Conservation (phyloP, 2,113 vertebrate genomes). For the Coptodon rendalli region DNA sequence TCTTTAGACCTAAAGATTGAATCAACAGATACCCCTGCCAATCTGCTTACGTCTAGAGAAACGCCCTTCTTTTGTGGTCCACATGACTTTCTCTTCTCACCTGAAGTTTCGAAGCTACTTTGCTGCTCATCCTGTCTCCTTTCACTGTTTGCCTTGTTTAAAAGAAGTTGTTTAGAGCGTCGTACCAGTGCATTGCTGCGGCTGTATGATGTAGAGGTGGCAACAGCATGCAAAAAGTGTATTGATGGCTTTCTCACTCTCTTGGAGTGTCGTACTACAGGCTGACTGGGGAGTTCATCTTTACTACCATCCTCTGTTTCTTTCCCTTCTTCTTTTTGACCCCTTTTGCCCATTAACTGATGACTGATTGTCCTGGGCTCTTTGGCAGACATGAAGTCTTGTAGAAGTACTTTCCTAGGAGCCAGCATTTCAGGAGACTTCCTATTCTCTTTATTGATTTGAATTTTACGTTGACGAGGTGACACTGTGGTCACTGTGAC, state of each 20-base stretch:
- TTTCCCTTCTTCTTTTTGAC: background rate
- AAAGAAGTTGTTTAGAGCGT: slow-evolving; percentile 80
- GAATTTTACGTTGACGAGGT: slow-evolving; percentile 85
- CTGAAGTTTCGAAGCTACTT: slow-evolving; percentile 14
- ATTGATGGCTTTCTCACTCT: slow-evolving; percentile 83
- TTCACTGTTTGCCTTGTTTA: slow-evolving; percentile 77
- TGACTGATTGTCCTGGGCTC: slow-evolving; percentile 50
- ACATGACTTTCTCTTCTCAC: background rate
- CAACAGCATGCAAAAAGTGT: slow-evolving; percentile 82
- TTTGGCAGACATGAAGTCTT: slow-evolving; percentile 51
- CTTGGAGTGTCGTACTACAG: slow-evolving; percentile 76
- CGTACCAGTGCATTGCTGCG: slow-evolving; percentile 80
- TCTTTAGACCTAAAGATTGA: slow-evolving; percentile 79
- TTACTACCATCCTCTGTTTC: slow-evolving; percentile 1
- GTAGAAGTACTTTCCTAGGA: slow-evolving; percentile 21
- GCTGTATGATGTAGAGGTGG: slow-evolving; percentile 79
- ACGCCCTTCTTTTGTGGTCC: background rate
- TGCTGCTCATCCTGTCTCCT: slow-evolving; percentile 61
- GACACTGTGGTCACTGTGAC: slow-evolving; percentile 85
- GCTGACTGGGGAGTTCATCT: slow-evolving; percentile 2
- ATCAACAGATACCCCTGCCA: slow-evolving; percentile 74
- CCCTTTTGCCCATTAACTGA: background rate
- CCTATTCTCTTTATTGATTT: slow-evolving; percentile 75
- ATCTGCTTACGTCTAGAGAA: slow-evolving; percentile 51
- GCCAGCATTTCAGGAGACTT: slow-evolving; percentile 21